These are phyloP conservation scores for Lasius platythorax DNA, from an alignment of 2,888 invertebrate genomes.

Conservation along the genomic window DNA sequence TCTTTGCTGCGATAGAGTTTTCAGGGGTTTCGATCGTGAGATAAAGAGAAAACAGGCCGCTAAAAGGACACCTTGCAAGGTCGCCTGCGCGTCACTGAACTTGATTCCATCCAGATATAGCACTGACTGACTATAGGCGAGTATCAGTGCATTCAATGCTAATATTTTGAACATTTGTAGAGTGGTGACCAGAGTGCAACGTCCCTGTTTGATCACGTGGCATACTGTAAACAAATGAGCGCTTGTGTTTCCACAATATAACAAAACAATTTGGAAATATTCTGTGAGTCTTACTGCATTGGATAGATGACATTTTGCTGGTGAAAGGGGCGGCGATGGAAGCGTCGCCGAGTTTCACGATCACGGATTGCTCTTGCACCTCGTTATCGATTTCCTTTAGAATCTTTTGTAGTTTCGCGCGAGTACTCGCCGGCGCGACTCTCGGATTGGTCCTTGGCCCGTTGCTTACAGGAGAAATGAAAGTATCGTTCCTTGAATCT, in stretches of 20 bases:
- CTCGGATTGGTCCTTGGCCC: constrained; percentile 69
- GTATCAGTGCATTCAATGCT: constrained; percentile 98
- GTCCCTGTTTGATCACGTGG: constrained; percentile 99
- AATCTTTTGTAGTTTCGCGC: constrained; percentile 89
- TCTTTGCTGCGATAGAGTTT: constrained; percentile 96
- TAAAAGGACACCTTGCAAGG: constrained; percentile 97
- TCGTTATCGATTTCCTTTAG: constrained; percentile 95
- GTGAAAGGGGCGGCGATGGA: constrained; percentile 99
- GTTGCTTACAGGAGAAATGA: constrained; percentile 77
- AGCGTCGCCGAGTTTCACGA: constrained; percentile 99
- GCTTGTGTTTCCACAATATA: not conserved
- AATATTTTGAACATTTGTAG: constrained; percentile 99
- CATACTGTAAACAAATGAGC: constrained; percentile 91
- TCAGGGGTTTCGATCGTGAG: constrained; percentile 98
- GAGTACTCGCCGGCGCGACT: constrained; percentile 79
- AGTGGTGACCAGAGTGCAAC: constrained; percentile 99
- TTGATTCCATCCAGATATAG: constrained; percentile 99
- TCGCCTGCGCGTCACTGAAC: constrained; percentile 99
- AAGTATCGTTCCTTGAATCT: constrained; percentile 59
- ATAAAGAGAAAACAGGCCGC: constrained; percentile 99
- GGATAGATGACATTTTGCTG: constrained; percentile 97
- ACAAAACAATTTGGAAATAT: not conserved
- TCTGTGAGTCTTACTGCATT: constrained; percentile 92
- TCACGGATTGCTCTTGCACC: constrained; percentile 93
- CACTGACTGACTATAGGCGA: constrained; percentile 99